A percentile compares a stretch with the other conserved stretches of the same genome.
These are phyloP conservation scores for Drosophila merina DNA, from an alignment of 2,888 invertebrate genomes.

Conservation along the genomic window DNA sequence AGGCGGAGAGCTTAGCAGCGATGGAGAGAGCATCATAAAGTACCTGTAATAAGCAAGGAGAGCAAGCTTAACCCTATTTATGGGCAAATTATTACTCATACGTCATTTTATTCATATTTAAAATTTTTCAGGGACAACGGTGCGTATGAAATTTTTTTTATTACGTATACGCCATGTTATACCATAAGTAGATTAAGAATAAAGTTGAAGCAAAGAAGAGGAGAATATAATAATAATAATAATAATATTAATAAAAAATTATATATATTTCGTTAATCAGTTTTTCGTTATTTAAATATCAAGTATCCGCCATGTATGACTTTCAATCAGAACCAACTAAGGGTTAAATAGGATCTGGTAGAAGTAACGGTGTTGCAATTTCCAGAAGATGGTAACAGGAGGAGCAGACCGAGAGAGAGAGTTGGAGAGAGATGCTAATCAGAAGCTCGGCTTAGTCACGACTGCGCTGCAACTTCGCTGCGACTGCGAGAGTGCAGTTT, in stretches of 20 bases:
- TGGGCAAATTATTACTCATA: background rate
- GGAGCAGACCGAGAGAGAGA: slow-evolving; percentile 1
- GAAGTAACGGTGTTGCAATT: background rate
- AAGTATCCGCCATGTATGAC: background rate
- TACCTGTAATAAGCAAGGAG: background rate
- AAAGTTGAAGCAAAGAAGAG: background rate
- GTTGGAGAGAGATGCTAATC: background rate
- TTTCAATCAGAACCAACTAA: background rate
- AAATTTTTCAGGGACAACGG: background rate
- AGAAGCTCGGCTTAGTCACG: background rate
- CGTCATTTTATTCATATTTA: background rate
- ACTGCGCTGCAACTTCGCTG: background rate
- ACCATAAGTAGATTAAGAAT: background rate
- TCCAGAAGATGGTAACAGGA: background rate
- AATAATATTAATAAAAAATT: no score
- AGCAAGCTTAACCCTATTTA: background rate
- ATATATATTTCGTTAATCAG: no score
- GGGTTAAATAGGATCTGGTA: background rate
- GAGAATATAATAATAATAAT: no score
- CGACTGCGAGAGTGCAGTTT: background rate
- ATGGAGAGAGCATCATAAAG: background rate
- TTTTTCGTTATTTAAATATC: background rate
- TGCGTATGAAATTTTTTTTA: background rate
- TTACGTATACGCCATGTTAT: background rate
- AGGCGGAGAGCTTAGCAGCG: slow-evolving; percentile 1